Conservation (phyloP, 1,140 invertebrate genomes). For the Drosophila persimilis region DNA sequence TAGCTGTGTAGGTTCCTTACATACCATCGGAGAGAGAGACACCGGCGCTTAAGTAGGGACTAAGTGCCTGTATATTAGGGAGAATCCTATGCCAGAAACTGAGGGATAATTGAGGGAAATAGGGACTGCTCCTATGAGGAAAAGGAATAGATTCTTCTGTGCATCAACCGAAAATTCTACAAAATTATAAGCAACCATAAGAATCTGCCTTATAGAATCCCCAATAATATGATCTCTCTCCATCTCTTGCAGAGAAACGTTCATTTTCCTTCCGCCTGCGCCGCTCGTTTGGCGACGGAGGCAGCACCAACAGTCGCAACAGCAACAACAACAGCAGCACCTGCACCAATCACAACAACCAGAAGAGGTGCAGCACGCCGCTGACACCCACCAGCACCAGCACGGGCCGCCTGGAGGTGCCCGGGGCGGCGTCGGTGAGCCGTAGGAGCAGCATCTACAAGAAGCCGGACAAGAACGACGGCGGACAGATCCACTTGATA, state of each 20-base stretch:
- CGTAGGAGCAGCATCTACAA: conserved; percentile 79
- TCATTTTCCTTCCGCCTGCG: conserved; percentile 80
- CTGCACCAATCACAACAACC: conserved; percentile 78
- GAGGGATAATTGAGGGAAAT: no score
- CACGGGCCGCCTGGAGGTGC: conserved; percentile 69
- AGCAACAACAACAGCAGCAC: conserved; percentile 81
- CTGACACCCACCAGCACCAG: conserved; percentile 76
- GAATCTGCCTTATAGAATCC: neutral
- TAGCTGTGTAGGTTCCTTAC: no score
- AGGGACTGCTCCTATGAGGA: no score
- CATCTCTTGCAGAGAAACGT: conserved; percentile 71
- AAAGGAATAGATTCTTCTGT: no score
- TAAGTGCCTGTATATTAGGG: no score
- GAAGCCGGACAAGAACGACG: conserved; percentile 76
- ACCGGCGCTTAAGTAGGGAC: no score
- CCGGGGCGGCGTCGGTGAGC: conserved; percentile 63
- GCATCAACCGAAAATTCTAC: no score
- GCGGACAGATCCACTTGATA: conserved; percentile 84
- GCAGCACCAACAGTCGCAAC: conserved; percentile 77
- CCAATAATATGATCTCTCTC: neutral
- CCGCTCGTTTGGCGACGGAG: conserved; percentile 75
- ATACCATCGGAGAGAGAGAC: no score
- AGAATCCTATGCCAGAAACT: no score
- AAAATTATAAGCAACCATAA: no score
- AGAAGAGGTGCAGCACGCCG: conserved; percentile 73